Conservation (phyloP, 2,888 invertebrate genomes). For the Eubasilissa splendida region DNA sequence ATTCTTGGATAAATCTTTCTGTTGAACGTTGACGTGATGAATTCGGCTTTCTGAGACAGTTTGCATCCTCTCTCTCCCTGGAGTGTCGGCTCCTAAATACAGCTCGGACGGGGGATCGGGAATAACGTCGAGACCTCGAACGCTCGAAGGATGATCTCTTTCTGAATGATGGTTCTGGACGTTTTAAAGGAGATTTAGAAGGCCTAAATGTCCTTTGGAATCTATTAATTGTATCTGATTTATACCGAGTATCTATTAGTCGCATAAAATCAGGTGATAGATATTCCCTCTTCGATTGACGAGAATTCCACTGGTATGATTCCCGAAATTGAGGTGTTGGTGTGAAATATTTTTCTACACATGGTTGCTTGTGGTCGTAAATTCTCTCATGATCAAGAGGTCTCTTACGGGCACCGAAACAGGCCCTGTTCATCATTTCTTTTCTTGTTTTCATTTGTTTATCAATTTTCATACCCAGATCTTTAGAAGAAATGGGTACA, state of each 20-base stretch:
- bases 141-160: background rate
- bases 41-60: background rate
- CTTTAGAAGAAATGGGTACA: background rate
- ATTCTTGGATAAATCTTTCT: constrained; percentile 33
- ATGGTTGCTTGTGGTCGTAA: no score
- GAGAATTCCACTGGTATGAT: no score
- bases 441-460: no score
- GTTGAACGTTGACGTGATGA: constrained; percentile 13
- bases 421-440: no score
- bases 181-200: background rate
- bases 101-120: constrained; percentile 14
- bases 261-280: no score
- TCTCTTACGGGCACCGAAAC: no score
- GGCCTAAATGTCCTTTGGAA: background rate
- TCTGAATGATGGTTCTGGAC: background rate
- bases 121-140: constrained; percentile 8
- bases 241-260: no score
- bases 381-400: no score
- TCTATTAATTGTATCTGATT: no score
- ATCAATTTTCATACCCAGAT: background rate
- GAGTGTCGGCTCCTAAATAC: background rate
- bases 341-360: no score
- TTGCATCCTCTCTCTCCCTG: constrained; percentile 5
- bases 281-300: no score
- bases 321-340: no score